Percentiles rank a stretch among this genome's conserved stretches.
phyloP scores from a whole-genome alignment of 2,797 vertebrate species.

The Anguilla marmorata region DNA sequence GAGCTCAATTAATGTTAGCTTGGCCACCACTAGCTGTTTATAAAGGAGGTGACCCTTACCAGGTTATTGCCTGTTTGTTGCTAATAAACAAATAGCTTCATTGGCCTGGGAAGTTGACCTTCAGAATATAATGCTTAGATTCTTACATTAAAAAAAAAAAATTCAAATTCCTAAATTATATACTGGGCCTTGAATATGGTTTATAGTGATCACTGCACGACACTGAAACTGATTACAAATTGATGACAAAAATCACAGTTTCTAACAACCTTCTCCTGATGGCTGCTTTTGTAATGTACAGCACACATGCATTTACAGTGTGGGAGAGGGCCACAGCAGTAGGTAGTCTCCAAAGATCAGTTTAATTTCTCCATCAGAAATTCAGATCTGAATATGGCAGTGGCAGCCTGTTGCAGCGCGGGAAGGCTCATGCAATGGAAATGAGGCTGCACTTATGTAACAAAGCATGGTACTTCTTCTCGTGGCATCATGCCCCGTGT shows the following conservation, averaged over 20 bases:
- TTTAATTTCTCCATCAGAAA: not conserved
- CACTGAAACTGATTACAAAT: not conserved
- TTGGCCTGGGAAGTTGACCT: not conserved
- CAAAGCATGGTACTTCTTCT: conserved; percentile 43
- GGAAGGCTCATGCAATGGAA: conserved; percentile 26
- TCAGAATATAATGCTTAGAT: not conserved
- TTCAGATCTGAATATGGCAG: not conserved
- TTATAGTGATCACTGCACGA: not conserved
- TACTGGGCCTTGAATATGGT: not conserved
- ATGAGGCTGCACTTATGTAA: conserved; percentile 60
- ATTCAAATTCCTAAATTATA: not conserved
- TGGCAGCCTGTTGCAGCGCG: not conserved
- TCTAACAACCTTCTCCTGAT: not conserved
- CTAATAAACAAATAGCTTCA: not conserved
- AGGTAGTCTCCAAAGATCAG: not conserved
- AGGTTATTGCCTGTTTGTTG: not conserved
- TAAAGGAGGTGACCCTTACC: not conserved
- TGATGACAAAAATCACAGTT: not conserved
- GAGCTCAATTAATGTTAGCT: not conserved
- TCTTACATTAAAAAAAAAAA: not conserved
- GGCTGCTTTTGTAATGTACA: not conserved
- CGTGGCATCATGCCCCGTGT: conserved; percentile 9
- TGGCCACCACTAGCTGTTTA: not conserved
- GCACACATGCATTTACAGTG: not conserved
- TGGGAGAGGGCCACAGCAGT: not conserved